Conservation (phyloP, 1,140 invertebrate genomes). For the Drusus annulatus region DNA sequence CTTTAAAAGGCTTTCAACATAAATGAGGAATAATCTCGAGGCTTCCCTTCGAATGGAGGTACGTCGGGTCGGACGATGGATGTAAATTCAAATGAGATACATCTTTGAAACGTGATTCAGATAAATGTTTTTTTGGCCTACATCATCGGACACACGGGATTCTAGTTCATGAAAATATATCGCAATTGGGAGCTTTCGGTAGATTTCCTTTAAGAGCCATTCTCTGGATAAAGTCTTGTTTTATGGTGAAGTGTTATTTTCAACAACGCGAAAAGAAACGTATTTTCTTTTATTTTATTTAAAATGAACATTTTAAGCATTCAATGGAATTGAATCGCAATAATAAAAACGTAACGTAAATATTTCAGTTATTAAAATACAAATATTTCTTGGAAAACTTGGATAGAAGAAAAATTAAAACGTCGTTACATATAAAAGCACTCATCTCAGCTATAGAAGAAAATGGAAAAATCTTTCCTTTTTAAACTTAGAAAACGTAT, state of each 20-base stretch:
- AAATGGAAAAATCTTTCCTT: background rate
- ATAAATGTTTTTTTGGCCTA: constrained; percentile 52
- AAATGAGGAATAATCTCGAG: constrained; percentile 58
- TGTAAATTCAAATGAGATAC: constrained; percentile 58
- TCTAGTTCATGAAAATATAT: constrained; percentile 33
- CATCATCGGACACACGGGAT: constrained; percentile 17
- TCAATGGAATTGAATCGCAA: no score
- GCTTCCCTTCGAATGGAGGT: constrained; percentile 48
- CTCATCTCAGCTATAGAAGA: background rate
- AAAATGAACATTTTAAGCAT: no score
- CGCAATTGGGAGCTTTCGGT: constrained; percentile 21
- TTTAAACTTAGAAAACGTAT: constrained; percentile 9
- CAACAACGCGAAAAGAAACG: no score
- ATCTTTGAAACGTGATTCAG: constrained; percentile 57
- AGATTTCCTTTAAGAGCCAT: background rate
- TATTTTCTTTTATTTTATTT: no score
- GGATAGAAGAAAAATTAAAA: no score
- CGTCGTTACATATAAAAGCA: background rate
- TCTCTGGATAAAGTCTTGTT: no score
- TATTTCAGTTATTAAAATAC: no score
- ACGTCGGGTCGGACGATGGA: constrained; percentile 49
- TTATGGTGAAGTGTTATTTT: no score
- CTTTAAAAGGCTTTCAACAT: constrained; percentile 57
- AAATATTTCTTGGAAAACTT: no score
- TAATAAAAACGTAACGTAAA: no score